Conservation (phyloP, 2,797 vertebrate genomes). For the Lepidocolaptes lacrymiger region DNA sequence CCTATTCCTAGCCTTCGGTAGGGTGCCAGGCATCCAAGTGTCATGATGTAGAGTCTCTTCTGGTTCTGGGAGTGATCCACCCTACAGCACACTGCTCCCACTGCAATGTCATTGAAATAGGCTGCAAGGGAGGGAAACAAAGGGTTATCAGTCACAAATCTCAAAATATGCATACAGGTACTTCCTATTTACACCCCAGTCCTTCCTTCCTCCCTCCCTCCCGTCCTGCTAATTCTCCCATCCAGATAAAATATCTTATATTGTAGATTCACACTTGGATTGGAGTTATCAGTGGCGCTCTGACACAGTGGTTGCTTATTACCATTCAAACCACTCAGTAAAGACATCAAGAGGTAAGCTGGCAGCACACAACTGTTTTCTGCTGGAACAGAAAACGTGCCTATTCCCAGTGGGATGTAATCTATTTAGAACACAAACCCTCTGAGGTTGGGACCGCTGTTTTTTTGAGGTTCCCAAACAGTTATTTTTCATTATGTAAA, state of each 20-base stretch:
- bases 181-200: not conserved
- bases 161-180: not conserved
- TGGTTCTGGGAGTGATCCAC: constrained; percentile 99
- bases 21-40: constrained; percentile 96
- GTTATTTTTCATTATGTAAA: not conserved
- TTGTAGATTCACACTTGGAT: not conserved
- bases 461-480: not conserved
- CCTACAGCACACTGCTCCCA: constrained; percentile 97
- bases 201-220: not conserved
- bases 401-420: not conserved
- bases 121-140: constrained; percentile 79
- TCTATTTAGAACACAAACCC: not conserved
- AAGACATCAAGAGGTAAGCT: not conserved
- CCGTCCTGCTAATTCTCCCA: not conserved
- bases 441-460: not conserved
- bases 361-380: not conserved
- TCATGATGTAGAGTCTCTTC: constrained; percentile 99
- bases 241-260: not conserved
- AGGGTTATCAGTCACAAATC: not conserved
- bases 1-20: constrained; percentile 99
- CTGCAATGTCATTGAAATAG: constrained; percentile 99
- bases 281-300: not conserved
- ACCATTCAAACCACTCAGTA: not conserved
- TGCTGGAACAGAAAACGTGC: not conserved
- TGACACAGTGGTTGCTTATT: not conserved